These are phyloP conservation scores for Escarpia spicata DNA, from an alignment of 2,888 invertebrate genomes.

Conservation along the genomic window DNA sequence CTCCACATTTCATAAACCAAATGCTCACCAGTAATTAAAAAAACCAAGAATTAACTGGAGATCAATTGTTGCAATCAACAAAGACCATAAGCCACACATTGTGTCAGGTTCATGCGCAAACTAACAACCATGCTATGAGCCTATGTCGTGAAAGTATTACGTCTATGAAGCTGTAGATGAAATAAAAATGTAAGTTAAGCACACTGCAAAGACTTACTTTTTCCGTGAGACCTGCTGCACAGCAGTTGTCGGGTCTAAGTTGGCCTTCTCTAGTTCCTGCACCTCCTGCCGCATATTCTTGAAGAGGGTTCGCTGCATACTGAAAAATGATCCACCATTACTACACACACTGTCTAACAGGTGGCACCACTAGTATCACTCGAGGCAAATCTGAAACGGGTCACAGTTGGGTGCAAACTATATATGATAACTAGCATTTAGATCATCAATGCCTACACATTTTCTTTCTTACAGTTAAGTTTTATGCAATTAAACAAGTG, in stretches of 20 bases:
- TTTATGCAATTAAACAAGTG: too few relatives aligned
- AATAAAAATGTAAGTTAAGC: neutral
- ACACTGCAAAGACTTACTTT: neutral
- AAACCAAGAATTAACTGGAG: neutral
- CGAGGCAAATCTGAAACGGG: neutral
- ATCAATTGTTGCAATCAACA: neutral
- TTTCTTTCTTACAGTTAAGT: neutral
- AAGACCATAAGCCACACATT: neutral
- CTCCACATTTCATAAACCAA: neutral
- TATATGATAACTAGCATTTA: too few relatives aligned
- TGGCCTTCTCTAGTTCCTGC: constrained; percentile 20
- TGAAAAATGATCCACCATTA: neutral
- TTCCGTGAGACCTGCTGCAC: neutral
- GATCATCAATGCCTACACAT: neutral
- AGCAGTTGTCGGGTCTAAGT: neutral
- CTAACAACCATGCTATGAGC: neutral
- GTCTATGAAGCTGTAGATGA: neutral
- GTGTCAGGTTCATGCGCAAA: neutral
- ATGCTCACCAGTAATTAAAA: neutral
- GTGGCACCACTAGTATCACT: neutral
- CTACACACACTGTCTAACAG: neutral
- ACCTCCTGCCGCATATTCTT: constrained; percentile 25
- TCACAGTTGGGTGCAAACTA: neutral
- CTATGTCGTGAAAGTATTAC: neutral
- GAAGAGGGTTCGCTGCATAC: constrained; percentile 12